A percentile compares a stretch with the other conserved stretches of the same genome.
phyloP scores from a whole-genome alignment of 2,797 vertebrate genomes.

The Hybognathus amarus region DNA sequence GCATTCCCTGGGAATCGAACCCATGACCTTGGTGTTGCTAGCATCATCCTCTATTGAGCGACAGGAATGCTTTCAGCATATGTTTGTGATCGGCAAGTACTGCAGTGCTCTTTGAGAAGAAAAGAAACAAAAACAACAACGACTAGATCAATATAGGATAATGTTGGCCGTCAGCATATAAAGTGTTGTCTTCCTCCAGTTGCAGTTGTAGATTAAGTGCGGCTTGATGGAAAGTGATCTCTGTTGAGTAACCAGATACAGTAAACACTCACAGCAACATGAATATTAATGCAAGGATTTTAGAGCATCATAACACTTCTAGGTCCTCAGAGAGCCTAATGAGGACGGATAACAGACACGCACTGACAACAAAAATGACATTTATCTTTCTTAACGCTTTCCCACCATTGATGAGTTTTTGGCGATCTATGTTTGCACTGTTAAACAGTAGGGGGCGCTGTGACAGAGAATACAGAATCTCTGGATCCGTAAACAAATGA shows the following conservation, averaged over 20 bases:
- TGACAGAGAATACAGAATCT: constrained; percentile 28
- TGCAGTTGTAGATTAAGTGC: neutral
- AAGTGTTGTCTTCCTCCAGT: neutral
- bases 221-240: constrained; percentile 54
- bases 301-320: constrained; percentile 70
- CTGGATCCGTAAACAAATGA: too few relatives aligned
- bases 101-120: neutral
- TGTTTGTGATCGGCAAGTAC: neutral
- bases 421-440: neutral
- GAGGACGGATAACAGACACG: constrained; percentile 82
- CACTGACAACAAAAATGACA: constrained; percentile 73
- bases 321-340: constrained; percentile 78
- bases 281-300: constrained; percentile 77
- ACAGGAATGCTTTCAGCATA: neutral
- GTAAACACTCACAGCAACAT: constrained; percentile 78
- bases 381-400: constrained; percentile 82
- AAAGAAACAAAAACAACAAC: neutral
- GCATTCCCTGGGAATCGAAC: too few relatives aligned
- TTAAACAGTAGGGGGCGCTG: constrained; percentile 47
- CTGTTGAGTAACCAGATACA: constrained; percentile 67
- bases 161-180: neutral
- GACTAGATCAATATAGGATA: neutral
- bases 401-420: neutral
- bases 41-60: too few relatives aligned
- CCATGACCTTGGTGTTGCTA: too few relatives aligned